Evolutionary conservation across 2,113 vertebrate species (phyloP).

Genomic region (Capreolus pygargus): DNA sequence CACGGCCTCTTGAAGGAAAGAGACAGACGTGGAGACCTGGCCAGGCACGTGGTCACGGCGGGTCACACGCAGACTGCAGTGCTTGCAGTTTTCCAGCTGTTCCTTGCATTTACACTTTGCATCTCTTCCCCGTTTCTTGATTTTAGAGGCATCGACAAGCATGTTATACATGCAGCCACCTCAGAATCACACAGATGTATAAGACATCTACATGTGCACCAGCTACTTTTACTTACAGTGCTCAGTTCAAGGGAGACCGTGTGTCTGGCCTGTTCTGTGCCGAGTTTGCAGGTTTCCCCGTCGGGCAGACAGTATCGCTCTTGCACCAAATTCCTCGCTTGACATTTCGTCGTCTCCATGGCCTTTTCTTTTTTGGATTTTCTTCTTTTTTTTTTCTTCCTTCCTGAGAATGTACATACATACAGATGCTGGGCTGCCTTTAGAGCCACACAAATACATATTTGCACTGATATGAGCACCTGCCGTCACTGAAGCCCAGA

Average conservation of each 20-base stretch:
- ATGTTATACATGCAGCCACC: accelerated
- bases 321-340: neutral
- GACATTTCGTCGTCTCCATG: accelerated
- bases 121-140: neutral
- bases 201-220: accelerated
- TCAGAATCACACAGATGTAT: too few species aligned
- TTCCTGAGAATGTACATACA: neutral
- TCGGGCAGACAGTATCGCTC: accelerated
- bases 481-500: neutral
- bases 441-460: accelerated
- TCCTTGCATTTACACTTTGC: too few species aligned
- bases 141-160: neutral
- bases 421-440: accelerated
- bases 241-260: neutral
- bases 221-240: too few species aligned
- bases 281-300: accelerated
- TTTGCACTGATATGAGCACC: neutral
- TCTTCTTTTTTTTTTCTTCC: neutral
- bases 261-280: accelerated
- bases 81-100: accelerated
- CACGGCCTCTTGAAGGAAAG: neutral
- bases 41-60: accelerated
- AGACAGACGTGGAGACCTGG: accelerated
- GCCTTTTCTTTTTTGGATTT: too few species aligned
- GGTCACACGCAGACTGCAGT: accelerated